These are phyloP conservation scores for Chymomyza costata DNA, from an alignment of 1,140 invertebrate genomes.

Conservation along the genomic window DNA sequence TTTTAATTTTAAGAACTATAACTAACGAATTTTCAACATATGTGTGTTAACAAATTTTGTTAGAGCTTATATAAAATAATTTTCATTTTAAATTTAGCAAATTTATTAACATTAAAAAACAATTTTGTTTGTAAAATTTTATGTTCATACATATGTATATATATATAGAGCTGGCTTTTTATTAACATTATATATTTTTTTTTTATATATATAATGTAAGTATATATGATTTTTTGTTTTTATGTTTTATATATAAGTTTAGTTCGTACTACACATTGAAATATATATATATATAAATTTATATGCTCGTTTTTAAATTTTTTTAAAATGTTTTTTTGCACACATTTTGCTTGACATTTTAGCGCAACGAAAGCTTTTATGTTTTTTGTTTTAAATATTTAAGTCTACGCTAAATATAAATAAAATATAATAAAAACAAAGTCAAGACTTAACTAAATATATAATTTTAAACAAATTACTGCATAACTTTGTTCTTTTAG, in stretches of 20 bases:
- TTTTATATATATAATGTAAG: constrained; percentile 34
- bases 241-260: constrained; percentile 8
- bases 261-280: constrained; percentile 37
- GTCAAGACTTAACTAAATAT: no score
- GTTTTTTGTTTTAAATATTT: constrained; percentile 19
- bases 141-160: constrained; percentile 10
- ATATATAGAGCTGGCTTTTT: constrained; percentile 4
- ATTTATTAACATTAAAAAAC: constrained; percentile 21
- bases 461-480: no score
- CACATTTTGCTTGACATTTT: no score
- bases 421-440: no score
- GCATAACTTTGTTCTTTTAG: no score
- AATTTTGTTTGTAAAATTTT: constrained; percentile 21
- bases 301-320: no score
- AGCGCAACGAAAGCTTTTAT: no score
- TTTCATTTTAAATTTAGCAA: constrained; percentile 19
- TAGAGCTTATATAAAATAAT: constrained; percentile 24
- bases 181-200: no score
- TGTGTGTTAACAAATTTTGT: constrained; percentile 36
- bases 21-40: constrained; percentile 19
- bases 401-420: no score
- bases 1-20: no score
- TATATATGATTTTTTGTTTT: constrained; percentile 18
- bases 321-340: no score
- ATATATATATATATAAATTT: constrained; percentile 18